Conservation (phyloP, 2,113 vertebrate species). For the Bombycilla garrulus region DNA sequence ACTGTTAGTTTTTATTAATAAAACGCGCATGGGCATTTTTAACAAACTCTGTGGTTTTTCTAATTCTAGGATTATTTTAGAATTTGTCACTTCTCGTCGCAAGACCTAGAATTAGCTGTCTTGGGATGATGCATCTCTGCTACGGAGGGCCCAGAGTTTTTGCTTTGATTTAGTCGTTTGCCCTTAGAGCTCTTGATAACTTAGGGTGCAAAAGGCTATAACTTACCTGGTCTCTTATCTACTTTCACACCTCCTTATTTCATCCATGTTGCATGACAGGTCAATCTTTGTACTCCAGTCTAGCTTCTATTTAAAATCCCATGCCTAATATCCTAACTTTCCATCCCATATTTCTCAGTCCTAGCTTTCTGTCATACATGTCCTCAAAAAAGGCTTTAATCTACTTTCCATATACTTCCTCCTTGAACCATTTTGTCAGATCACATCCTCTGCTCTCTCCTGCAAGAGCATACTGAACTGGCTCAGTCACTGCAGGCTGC, state of each 20-base stretch:
- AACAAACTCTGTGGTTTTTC: slow-evolving; percentile 76
- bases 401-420: background rate
- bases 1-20: slow-evolving; percentile 88
- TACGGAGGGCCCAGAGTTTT: background rate
- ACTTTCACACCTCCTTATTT: background rate
- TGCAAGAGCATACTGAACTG: background rate
- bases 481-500: background rate
- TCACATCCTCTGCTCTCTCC: background rate
- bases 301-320: background rate
- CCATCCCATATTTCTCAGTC: background rate
- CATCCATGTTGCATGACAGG: background rate
- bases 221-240: background rate
- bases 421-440: background rate
- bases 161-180: background rate
- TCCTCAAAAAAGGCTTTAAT: background rate
- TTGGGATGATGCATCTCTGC: background rate
- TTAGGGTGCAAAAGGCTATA: background rate
- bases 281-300: background rate
- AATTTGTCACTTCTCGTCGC: background rate
- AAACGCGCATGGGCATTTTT: slow-evolving; percentile 84
- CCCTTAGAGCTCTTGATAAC: background rate
- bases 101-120: background rate
- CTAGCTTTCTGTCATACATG: background rate
- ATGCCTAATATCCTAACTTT: background rate
- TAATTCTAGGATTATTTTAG: slow-evolving; percentile 62